Base-by-base conservation (phyloP, 2,797 vertebrate species). In the Arnoldichthys spilopterus region DNA sequence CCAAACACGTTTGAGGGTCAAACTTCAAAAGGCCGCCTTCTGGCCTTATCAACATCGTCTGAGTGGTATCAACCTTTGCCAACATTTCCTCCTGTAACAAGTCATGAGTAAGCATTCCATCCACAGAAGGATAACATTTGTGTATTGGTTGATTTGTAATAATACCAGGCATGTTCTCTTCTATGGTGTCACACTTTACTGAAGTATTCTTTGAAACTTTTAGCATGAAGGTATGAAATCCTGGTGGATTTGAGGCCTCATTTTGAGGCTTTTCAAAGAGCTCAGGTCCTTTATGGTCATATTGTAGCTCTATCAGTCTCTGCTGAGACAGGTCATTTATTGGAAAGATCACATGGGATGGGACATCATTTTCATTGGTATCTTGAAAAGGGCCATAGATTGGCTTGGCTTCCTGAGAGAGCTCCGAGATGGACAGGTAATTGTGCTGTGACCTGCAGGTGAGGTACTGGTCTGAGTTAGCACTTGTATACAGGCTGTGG, bases 401-500 rank as follows among this genome's bases (percentile, higher is more conserved):
- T 76, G 70, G 45, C 30, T 26, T 37, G 26, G 40, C 12, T 30
- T 77, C 67, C 26, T 78, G 37, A 68, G 70, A 71, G 7, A 79
- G 67, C 40, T 77, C 58, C 28, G 70, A 72, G 28, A 56, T 32
- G 43, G 37, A 76, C 28, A 56, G 24, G 64, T 59, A 80, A 72
- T 72, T 63, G 37, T 64, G 53, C 2, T 83, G 76, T 54, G 91
- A 92, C 54, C 4, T 74, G 9, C 92, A 91, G 63, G 84, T 89
- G 59, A 90, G 84, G 76, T 93, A 92, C 20, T 86, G 58, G 69
- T 93, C 89, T 0, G 92, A 92, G 75, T 92, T 87, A 0, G 78
- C 15, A 74, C 86, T 93, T 22, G 81, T 69, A 6, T 90, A 87
- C 4, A 89, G 75, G 78, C 89, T 93, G 30, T 83, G 87, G 20